Evolutionary conservation across 2,113 vertebrate species (phyloP), one percentile per base, ranked within the genome.

Genomic region (Nesogale talazaci): DNA sequence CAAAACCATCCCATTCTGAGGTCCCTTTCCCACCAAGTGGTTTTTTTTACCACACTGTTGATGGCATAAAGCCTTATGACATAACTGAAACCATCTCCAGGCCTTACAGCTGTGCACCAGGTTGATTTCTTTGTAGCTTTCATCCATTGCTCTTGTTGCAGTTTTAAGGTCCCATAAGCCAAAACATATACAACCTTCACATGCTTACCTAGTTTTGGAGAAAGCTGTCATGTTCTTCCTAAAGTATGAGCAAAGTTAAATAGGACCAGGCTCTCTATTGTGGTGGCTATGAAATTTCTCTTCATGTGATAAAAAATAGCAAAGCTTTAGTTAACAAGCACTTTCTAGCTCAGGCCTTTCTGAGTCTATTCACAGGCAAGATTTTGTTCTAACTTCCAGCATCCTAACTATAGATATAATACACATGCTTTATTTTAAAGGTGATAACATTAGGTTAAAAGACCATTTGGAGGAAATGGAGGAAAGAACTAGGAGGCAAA

Each of bases 211-310:
- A n/a, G 34, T n/a, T 23, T 15, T 20, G 31, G 20, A 5, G 16
- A 40, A 4, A 2, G 42, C 19, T 46, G 12, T 4, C 0, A 0
- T 1, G 1, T 23, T 2, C n/a, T 27, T 70, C 19, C 23, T 38
- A 9, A 69, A n/a, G 38, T 11, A 74, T 27, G 52, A 79, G 27
- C 3, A 4, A 3, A 1, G 9, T 25, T 69, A 67, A 86, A 29
- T 23, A 63, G 31, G 12, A 25, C 31, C 57, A 1, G 25, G 29
- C 2, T 85, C 7, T 25, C 36, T 59, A 38, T 14, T 25, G 52
- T 14, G 20, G 65, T 0, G 0, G 17, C 34, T 80, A 20, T 7
- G 29, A 46, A 29, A 22, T 9, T 42, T 52, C 7, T 1, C 0
- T 29, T 27, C 31, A 46, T 31, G 38, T 31, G 27, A 3, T n/a